These are phyloP conservation scores for Drosophila algonquin DNA, from an alignment of 2,888 invertebrate species.

Conservation along the genomic window DNA sequence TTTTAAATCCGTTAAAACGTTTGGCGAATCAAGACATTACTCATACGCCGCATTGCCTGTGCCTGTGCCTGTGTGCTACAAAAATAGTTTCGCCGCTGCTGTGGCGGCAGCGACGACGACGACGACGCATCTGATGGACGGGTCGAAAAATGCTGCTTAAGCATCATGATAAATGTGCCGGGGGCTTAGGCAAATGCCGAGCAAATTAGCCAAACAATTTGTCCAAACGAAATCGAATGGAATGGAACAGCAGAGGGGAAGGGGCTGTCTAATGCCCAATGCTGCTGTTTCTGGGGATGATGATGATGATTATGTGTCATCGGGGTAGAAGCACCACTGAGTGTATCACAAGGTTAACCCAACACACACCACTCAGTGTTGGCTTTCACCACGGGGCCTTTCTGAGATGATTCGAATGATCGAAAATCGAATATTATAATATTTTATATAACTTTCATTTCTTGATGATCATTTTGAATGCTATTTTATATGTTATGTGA, in stretches of 20 bases:
- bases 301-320: conserved; percentile 28
- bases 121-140: conserved; percentile 7
- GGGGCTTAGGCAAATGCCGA: conserved; percentile 65
- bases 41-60: conserved; percentile 68
- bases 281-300: neutral
- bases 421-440: too few relatives aligned
- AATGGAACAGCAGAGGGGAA: neutral
- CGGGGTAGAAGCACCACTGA: neutral
- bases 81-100: conserved; percentile 57
- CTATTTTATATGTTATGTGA: too few relatives aligned
- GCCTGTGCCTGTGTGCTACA: conserved; percentile 26
- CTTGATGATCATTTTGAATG: too few relatives aligned
- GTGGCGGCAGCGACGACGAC: neutral
- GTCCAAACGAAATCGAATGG: conserved; percentile 51
- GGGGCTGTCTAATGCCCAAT: too few relatives aligned
- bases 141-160: conserved; percentile 37
- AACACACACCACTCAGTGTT: neutral
- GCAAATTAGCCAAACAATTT: conserved; percentile 73
- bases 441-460: too few relatives aligned
- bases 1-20: conserved; percentile 66
- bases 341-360: conserved; percentile 11
- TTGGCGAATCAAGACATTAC: conserved; percentile 76
- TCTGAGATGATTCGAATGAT: neutral
- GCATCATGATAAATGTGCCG: conserved; percentile 66
- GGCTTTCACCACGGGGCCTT: neutral